Base-by-base conservation (phyloP, 2,888 invertebrate genomes). In the Clistopyga incitator region DNA sequence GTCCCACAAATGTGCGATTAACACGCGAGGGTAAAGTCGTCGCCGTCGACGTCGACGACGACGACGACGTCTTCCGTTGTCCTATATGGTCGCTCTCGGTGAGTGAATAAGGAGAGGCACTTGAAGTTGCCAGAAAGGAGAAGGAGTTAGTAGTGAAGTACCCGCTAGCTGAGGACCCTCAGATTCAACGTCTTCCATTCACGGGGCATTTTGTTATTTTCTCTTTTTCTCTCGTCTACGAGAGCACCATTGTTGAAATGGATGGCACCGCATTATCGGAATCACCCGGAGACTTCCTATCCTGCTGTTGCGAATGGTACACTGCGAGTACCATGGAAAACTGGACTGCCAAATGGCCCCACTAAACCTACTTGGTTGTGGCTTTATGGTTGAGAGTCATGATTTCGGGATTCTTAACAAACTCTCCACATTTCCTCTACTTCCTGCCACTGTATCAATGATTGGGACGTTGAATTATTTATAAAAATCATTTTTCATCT, bases 181-280 rank as follows among this genome's bases (percentile, higher is more conserved):
- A 59, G 68, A 67, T 59, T 25, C 42, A 38, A 75, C 59, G 20
- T 72, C 74, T 68, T 52, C 25, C 15, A 11, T 20, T 78, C 25
- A 54, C 78, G 54, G 54, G 65, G 65, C 71, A 68, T 75, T 75
- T 80, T 52, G 74, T 74, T 75, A 74, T 75, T 52, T 65, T 77
- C 20, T n/a, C 54, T 50, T 50, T 52, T 64, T 52, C 52, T 61
- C 50, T 70, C 3, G 50, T 34, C 78, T 1, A 34, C 13, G 20
- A 68, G 23, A 50, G 29, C 38, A 38, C 1, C 59, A 23, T 56
- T 38, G 15, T 42, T 10, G 18, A 34, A 29, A 61, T 61, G n/a
- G 10, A 34, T 8, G n/a, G 34, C 70, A 18, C 38, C 15, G 29
- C 29, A 56, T 38, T 56, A 56, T 56, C 23, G 25, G 56, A 42